These are phyloP conservation scores for Tichodroma muraria DNA, from an alignment of 2,113 vertebrate species.

Conservation along the genomic window DNA sequence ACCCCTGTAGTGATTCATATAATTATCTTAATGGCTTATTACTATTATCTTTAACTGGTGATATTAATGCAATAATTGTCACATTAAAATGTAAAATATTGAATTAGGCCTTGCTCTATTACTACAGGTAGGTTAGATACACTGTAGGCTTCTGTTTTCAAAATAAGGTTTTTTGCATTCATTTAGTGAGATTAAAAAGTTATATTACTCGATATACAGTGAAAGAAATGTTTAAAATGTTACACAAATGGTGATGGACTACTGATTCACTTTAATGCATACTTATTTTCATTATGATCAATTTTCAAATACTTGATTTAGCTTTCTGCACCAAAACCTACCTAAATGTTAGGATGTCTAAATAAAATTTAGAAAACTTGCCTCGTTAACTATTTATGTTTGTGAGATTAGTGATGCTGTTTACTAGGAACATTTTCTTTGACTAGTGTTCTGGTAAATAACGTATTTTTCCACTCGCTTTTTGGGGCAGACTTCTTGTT, in stretches of 20 bases:
- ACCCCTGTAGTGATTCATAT: constrained; percentile 46
- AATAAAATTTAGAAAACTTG: background rate
- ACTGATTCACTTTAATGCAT: background rate
- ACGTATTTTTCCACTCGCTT: background rate
- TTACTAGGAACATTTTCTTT: background rate
- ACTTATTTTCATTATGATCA: background rate
- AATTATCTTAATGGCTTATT: constrained; percentile 44
- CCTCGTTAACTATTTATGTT: background rate
- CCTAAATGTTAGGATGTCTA: background rate
- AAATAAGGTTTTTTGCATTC: background rate
- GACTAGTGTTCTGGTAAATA: background rate
- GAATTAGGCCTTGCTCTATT: background rate
- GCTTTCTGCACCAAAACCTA: background rate
- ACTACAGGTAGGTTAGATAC: background rate
- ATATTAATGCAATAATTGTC: constrained; percentile 46
- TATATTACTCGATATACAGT: background rate
- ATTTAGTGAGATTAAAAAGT: background rate
- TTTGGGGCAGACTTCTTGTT: background rate
- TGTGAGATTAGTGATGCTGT: background rate
- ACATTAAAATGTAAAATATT: constrained; percentile 16
- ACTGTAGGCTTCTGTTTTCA: background rate
- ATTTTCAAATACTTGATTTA: background rate
- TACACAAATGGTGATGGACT: background rate
- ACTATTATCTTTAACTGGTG: background rate
- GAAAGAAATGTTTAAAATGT: background rate